Conservation (phyloP, 2,888 invertebrate genomes). For the Leptinotarsa tumamoca region DNA sequence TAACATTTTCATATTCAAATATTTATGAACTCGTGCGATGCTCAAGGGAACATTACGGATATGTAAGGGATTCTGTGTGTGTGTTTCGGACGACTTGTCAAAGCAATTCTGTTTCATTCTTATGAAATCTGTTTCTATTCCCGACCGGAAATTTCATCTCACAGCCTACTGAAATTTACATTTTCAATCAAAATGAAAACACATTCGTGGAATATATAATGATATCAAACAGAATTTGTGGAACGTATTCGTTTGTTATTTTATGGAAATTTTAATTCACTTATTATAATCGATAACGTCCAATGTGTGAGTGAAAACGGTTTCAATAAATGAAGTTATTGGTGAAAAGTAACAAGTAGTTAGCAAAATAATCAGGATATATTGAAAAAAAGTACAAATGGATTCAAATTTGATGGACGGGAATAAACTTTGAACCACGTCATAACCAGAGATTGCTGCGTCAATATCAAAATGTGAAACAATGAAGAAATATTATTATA, state of each 20-base stretch:
- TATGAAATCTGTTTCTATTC: slow-evolving; percentile 9
- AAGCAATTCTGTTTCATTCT: slow-evolving; percentile 6
- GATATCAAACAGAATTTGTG: background rate
- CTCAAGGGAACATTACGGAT: background rate
- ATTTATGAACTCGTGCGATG: background rate
- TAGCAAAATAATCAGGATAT: too few relatives aligned
- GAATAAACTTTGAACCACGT: too few relatives aligned
- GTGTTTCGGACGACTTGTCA: slow-evolving; percentile 8
- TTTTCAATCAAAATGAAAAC: slow-evolving; percentile 10
- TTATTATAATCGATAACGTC: background rate
- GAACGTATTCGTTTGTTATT: background rate
- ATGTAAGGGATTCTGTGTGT: slow-evolving; percentile 1
- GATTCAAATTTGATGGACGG: too few relatives aligned
- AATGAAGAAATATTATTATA: too few relatives aligned
- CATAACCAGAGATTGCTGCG: too few relatives aligned
- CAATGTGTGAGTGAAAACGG: too few relatives aligned
- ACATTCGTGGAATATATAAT: background rate
- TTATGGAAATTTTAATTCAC: background rate
- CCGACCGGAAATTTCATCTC: background rate
- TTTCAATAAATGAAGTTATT: too few relatives aligned
- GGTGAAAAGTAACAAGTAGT: too few relatives aligned
- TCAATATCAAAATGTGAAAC: too few relatives aligned
- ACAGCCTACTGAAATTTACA: slow-evolving; percentile 6
- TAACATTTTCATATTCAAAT: slow-evolving; percentile 1
- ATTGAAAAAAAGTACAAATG: too few relatives aligned